Percentiles rank a stretch among this genome's conserved stretches.
phyloP scores from a whole-genome alignment of 2,888 invertebrate genomes.

The Athalia circularis region DNA sequence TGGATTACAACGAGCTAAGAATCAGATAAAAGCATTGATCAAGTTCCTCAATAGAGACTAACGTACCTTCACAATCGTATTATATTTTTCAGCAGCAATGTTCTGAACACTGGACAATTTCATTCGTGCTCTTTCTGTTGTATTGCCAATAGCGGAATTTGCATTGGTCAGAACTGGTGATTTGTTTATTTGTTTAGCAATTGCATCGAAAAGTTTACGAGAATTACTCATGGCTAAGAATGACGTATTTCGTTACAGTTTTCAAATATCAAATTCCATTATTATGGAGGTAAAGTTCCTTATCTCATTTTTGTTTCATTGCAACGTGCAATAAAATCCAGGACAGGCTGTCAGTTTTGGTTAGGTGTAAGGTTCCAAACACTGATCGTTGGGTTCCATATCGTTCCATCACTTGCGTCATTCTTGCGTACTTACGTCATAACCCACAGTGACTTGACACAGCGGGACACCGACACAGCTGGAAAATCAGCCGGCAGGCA shows the following conservation, averaged over 20 bases:
- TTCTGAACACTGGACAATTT: constrained; percentile 61
- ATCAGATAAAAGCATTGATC: no score
- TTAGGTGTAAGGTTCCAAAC: no score
- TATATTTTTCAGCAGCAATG: constrained; percentile 62
- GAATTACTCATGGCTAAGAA: constrained; percentile 50
- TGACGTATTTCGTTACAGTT: background rate
- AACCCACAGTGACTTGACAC: no score
- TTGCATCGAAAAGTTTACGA: constrained; percentile 57
- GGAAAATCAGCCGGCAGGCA: no score
- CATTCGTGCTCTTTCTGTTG: constrained; percentile 61
- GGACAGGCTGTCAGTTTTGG: background rate
- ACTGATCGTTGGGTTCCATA: background rate
- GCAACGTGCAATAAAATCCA: background rate
- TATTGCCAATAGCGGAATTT: constrained; percentile 58
- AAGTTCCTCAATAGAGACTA: background rate
- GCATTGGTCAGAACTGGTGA: constrained; percentile 60
- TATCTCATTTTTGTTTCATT: background rate
- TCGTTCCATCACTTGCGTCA: no score
- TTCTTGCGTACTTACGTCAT: background rate
- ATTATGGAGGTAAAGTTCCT: background rate
- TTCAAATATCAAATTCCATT: constrained; percentile 22
- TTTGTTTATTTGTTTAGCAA: constrained; percentile 60
- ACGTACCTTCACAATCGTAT: constrained; percentile 64
- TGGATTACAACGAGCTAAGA: no score
- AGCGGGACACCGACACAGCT: no score